Evolutionary conservation across 2,113 vertebrate genomes (phyloP).

Genomic region (Platycercus adscitus): DNA sequence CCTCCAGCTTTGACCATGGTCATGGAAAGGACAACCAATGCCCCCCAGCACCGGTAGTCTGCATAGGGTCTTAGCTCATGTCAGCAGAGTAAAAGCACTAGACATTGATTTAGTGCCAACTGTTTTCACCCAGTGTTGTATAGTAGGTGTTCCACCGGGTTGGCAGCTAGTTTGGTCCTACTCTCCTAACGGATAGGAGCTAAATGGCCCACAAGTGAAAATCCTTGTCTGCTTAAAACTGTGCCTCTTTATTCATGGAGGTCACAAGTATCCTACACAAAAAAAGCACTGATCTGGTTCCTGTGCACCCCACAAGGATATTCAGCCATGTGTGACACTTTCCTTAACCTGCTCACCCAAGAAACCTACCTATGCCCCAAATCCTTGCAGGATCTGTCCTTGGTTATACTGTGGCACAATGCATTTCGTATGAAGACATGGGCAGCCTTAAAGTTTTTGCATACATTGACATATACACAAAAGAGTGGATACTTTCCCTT

Average conservation of each 20-base stretch:
- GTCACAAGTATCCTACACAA: not conserved
- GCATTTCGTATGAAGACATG: not conserved
- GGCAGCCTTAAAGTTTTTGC: not conserved
- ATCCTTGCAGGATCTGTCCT: not conserved
- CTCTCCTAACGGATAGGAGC: accelerated
- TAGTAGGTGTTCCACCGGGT: not conserved
- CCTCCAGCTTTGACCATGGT: not conserved
- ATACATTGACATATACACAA: not conserved
- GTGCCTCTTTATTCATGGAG: not conserved
- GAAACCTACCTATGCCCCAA: not conserved
- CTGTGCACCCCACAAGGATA: accelerated
- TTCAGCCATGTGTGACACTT: not conserved
- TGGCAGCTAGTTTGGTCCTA: not conserved
- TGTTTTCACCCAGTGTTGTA: not conserved
- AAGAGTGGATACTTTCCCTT: slow-evolving; percentile 5
- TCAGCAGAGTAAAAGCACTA: not conserved
- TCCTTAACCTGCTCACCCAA: not conserved
- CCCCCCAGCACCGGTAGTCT: not conserved
- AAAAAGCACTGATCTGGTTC: not conserved
- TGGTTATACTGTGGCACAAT: not conserved
- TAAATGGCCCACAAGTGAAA: not conserved
- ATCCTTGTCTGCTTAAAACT: not conserved
- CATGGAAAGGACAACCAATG: not conserved
- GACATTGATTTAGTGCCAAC: not conserved
- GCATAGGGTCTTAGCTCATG: not conserved